These are phyloP conservation scores for Tanytarsus gracilentus DNA, from an alignment of 2,888 invertebrate species.

Conservation along the genomic window DNA sequence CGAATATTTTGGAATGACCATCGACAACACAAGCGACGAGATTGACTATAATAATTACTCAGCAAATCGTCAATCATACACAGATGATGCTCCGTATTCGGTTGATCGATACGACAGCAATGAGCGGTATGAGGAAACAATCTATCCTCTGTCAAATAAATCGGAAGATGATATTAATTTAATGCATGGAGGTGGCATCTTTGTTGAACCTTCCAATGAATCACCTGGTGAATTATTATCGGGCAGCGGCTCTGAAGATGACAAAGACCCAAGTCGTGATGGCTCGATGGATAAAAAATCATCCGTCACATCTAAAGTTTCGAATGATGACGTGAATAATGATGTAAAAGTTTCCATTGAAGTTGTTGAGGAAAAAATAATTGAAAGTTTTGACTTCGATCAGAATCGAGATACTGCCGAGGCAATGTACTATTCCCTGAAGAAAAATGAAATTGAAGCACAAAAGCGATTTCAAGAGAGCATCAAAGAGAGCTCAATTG, in stretches of 20 bases:
- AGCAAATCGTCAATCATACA: not conserved
- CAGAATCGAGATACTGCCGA: slow-evolving; percentile 33
- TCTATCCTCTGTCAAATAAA: not conserved
- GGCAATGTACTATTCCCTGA: slow-evolving; percentile 35
- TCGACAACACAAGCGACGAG: not conserved
- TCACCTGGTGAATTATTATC: not conserved
- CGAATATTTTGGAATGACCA: not conserved
- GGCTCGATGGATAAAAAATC: slow-evolving; percentile 31
- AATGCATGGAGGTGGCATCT: slow-evolving; percentile 26
- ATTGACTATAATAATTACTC: not conserved
- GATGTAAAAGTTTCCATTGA: not conserved
- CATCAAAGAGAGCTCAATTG: not conserved
- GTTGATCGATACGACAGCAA: slow-evolving; percentile 7
- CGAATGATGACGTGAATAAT: not conserved
- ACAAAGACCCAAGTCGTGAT: slow-evolving; percentile 29
- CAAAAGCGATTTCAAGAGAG: slow-evolving; percentile 3
- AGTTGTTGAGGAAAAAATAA: not conserved
- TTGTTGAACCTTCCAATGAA: slow-evolving; percentile 11
- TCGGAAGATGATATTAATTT: slow-evolving; percentile 5
- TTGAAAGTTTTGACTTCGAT: slow-evolving; percentile 17
- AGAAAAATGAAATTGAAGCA: slow-evolving; percentile 34
- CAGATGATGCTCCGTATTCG: slow-evolving; percentile 5
- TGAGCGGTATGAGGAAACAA: not conserved
- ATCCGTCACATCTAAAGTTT: not conserved
- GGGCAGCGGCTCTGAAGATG: not conserved